Evolutionary conservation across 2,113 vertebrate genomes (phyloP), one percentile per base, ranked within the genome.

Genomic region (Abramis brama): DNA sequence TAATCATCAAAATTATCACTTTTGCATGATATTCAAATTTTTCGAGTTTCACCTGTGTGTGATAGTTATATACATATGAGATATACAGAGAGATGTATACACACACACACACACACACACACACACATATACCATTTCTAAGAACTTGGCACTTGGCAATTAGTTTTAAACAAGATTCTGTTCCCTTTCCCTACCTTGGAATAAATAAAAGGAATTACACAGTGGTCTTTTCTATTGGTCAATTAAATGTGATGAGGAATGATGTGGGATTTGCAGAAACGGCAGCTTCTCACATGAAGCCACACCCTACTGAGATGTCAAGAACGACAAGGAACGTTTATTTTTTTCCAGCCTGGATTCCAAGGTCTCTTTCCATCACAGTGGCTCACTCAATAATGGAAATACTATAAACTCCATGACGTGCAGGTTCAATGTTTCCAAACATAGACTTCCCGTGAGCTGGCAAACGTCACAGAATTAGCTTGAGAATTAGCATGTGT

Each of bases 301-400:
- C 75, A 83, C 87, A 89, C 88, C 57, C 86, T 90, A 91, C 93
- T 91, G 90, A 94, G 92, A 91, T 91, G 86, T 84, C 83, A 86
- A 19, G 50, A 84, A 80, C 11, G 91, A 92, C 94, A 93, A 93
- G 90, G 90, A 59, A 84, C 87, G 81, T 84, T 85, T 79, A 45
- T 79, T 70, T 83, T n/a, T 93, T 52, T 88, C 93, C 92, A 91
- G 89, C 83, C 74, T 90, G 77, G 90, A 92, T 90, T 90, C 86
- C 90, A 86, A 87, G 86, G 86, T 92, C 88, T 91, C 93, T 94
- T 95, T 95, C 93, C 93, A 93, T 85, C 92, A 86, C 89, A 85
- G 68, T 47, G 84, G 82, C 81, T 86, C 68, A 81, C 25, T 62
- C 78, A 86, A 92, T 93, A 88, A 91, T 93, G 94, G 93, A 95